Evolutionary conservation across 2,888 invertebrate genomes (phyloP).

Genomic region (Elgonia sp.): DNA sequence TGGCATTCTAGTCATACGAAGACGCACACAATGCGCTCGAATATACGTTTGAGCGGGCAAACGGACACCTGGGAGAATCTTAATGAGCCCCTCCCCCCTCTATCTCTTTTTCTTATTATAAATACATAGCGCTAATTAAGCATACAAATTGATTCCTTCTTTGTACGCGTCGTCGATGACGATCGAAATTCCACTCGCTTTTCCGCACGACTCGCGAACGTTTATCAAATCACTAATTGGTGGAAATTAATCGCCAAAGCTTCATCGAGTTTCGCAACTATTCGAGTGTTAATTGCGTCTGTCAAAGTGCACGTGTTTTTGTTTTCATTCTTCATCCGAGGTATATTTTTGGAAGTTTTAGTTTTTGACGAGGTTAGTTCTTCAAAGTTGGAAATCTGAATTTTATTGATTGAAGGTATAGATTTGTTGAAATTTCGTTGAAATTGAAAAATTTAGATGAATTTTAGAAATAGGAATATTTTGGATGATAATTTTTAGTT

Average conservation of each 20-base stretch:
- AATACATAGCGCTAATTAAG: conserved; percentile 56
- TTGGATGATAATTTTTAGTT: no score
- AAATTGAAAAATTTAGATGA: no score
- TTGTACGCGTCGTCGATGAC: conserved; percentile 20
- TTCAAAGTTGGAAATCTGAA: no score
- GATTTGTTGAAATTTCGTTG: no score
- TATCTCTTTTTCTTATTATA: conserved; percentile 49
- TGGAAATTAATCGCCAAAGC: conserved; percentile 23
- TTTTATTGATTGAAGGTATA: no score
- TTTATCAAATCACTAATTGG: conserved; percentile 32
- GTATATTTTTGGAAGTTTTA: no score
- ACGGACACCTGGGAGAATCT: conserved; percentile 57
- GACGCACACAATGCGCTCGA: conserved; percentile 65
- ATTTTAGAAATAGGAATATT: no score
- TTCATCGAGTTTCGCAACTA: conserved; percentile 7
- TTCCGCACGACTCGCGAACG: conserved; percentile 11
- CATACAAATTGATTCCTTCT: conserved; percentile 56
- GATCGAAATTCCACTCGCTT: conserved; percentile 31
- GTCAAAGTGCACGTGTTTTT: not conserved
- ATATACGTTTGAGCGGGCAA: conserved; percentile 53
- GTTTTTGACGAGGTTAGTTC: no score
- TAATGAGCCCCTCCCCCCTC: conserved; percentile 51
- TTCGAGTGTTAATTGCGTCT: conserved; percentile 5
- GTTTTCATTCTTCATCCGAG: not conserved
- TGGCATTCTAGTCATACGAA: conserved; percentile 77